Evolutionary conservation across 2,888 invertebrate genomes (phyloP), one percentile per base, ranked within the genome.

Genomic region (Ephialtes manifestator): DNA sequence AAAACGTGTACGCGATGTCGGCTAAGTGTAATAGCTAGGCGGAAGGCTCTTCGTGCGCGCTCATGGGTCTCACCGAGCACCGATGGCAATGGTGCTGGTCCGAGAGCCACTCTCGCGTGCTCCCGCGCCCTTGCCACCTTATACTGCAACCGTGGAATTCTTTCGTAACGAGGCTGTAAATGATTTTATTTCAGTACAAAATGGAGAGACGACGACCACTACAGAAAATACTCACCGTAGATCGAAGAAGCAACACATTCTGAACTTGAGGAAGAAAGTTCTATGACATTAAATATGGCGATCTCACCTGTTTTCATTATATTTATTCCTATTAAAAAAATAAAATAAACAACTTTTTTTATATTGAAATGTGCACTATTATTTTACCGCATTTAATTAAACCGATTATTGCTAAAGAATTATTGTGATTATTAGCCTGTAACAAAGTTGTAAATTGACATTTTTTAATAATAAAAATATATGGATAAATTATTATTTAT

Each of bases 91-190:
- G 63, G n/a, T 39, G 63, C 13, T 18, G 39, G 63, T 10, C 43
- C 43, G 31, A 67, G 65, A 46, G 55, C 65, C n/a, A 46, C 13
- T 20, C 72, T 53, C 18, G 72, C 72, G 43, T 65, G 72, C 63
- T 65, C 43, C 46, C 74, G 20, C 58, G 43, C 28, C 53, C 43
- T 20, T 18, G 31, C 74, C 46, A 35, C 58, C 35, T 58, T 48
- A 35, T 15, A 35, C 58, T 55, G 35, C 67, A 70, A 60, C 60
- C 51, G 76, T 55, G 51, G 39, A 78, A 71, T 77, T 70, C 77
- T 75, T 77, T 72, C 70, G 70, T 77, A 77, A 82, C 65, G 77
- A 75, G 71, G 71, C 65, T 58, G 82, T 82, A 82, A 77, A 77
- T 82, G 70, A 82, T 82, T 71, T 82, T 77, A 77, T 82, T 82